These are phyloP conservation scores for Astur gentilis DNA, from an alignment of 2,113 vertebrate species.

Conservation along the genomic window DNA sequence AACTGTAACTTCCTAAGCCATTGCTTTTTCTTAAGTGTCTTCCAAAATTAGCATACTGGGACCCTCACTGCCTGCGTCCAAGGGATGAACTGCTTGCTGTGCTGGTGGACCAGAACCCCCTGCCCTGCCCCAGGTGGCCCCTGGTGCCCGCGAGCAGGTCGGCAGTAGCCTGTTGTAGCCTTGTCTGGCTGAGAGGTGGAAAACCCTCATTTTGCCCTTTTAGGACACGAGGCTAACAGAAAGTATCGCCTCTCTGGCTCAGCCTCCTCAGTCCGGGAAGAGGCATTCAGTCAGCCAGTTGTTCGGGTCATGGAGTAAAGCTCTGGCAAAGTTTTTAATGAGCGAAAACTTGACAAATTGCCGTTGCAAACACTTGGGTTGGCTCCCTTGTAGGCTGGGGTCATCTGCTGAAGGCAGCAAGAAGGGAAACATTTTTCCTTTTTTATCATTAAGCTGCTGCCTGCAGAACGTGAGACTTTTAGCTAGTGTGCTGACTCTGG, in stretches of 20 bases:
- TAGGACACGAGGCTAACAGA: neutral
- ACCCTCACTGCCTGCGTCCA: neutral
- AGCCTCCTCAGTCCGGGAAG: neutral
- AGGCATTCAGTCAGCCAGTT: neutral
- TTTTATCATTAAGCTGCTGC: neutral
- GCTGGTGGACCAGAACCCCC: neutral
- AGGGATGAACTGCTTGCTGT: neutral
- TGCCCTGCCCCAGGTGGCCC: neutral
- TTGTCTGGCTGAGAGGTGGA: neutral
- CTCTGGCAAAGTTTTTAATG: neutral
- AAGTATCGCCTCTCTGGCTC: neutral
- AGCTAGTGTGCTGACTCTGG: conserved; percentile 46
- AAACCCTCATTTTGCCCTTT: neutral
- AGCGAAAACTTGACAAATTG: neutral
- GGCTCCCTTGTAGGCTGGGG: neutral
- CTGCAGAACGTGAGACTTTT: neutral
- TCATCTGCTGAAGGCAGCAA: conserved; percentile 24
- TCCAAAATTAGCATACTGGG: neutral
- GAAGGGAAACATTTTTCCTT: neutral
- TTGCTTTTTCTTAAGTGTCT: neutral
- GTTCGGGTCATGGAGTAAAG: neutral
- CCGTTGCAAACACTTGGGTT: neutral
- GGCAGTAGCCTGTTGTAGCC: accelerated
- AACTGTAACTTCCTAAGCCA: neutral
- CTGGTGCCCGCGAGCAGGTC: neutral